A percentile compares a stretch with the other conserved stretches of the same genome.
These are phyloP conservation scores for Nesidiocoris tenuis DNA, from an alignment of 2,888 invertebrate genomes.

Conservation along the genomic window DNA sequence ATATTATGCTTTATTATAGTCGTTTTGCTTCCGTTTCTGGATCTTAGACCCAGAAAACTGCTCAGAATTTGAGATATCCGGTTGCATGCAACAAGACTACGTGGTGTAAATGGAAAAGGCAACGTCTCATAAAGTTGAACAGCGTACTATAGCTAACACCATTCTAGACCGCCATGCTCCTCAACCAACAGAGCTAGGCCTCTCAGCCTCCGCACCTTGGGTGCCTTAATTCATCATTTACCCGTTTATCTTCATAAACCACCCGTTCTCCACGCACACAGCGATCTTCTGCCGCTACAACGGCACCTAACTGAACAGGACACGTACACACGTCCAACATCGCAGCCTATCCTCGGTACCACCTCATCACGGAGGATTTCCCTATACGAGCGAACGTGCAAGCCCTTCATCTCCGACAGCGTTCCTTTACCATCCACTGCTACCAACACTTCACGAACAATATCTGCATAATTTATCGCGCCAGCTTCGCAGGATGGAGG, in stretches of 20 bases:
- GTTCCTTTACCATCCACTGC: not conserved
- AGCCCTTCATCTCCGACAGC: slow-evolving; percentile 16
- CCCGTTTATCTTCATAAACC: slow-evolving; percentile 42
- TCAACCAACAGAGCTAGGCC: not conserved
- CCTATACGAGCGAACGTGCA: slow-evolving; percentile 2
- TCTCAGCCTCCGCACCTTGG: not conserved
- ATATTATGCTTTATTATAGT: no score
- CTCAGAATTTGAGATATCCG: no score
- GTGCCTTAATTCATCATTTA: slow-evolving; percentile 40
- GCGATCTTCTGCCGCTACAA: not conserved
- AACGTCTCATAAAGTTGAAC: no score
- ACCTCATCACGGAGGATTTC: not conserved
- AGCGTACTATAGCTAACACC: no score
- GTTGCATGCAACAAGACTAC: no score
- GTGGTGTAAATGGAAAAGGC: no score
- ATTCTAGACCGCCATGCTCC: not conserved
- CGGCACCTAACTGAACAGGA: not conserved
- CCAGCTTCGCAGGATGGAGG: slow-evolving; percentile 8
- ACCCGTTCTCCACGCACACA: not conserved
- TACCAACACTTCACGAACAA: slow-evolving; percentile 29
- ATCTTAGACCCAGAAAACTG: no score
- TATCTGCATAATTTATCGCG: slow-evolving; percentile 42
- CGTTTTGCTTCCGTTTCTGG: no score
- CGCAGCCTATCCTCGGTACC: slow-evolving; percentile 7
- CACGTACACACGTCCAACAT: not conserved